These are phyloP conservation scores for Betta splendens DNA, from an alignment of 2,797 vertebrate genomes.

Conservation along the genomic window DNA sequence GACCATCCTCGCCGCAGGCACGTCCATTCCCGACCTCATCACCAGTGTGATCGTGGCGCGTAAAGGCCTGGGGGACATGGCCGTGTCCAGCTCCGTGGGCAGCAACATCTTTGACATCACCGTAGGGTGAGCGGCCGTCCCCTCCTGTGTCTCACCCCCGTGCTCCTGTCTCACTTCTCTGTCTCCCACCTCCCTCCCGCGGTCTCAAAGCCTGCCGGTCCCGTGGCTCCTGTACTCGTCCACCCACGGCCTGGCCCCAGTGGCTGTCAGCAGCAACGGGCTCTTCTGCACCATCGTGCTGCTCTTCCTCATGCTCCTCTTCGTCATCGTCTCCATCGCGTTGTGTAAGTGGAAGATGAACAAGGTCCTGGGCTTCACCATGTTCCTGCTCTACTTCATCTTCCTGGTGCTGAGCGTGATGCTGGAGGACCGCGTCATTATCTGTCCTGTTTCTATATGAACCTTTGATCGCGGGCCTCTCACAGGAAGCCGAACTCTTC, in stretches of 20 bases:
- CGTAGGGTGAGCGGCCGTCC: conserved; percentile 87
- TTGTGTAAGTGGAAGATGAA: conserved; percentile 95
- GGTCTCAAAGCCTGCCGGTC: conserved; percentile 84
- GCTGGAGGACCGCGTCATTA: conserved; percentile 93
- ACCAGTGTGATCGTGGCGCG: conserved; percentile 98
- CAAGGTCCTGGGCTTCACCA: conserved; percentile 89
- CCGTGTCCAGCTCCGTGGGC: conserved; percentile 96
- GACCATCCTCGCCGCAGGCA: conserved; percentile 95
- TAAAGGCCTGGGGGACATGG: conserved; percentile 97
- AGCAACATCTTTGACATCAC: conserved; percentile 99
- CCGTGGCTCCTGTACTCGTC: conserved; percentile 91
- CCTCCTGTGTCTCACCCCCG: background rate
- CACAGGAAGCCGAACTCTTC: background rate
- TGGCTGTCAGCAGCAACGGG: conserved; percentile 95
- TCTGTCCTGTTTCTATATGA: conserved; percentile 94
- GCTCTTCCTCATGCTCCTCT: conserved; percentile 97
- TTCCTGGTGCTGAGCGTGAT: conserved; percentile 96
- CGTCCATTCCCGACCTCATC: conserved; percentile 97
- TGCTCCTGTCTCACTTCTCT: background rate
- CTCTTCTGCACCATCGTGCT: conserved; percentile 97
- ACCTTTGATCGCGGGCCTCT: background rate
- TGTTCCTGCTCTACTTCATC: conserved; percentile 96
- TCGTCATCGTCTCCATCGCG: conserved; percentile 94
- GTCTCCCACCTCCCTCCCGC: conserved; percentile 9
- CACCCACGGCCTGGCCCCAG: conserved; percentile 82